Evolutionary conservation across 2,888 invertebrate species (phyloP).

Genomic region (Epinotia nisella): DNA sequence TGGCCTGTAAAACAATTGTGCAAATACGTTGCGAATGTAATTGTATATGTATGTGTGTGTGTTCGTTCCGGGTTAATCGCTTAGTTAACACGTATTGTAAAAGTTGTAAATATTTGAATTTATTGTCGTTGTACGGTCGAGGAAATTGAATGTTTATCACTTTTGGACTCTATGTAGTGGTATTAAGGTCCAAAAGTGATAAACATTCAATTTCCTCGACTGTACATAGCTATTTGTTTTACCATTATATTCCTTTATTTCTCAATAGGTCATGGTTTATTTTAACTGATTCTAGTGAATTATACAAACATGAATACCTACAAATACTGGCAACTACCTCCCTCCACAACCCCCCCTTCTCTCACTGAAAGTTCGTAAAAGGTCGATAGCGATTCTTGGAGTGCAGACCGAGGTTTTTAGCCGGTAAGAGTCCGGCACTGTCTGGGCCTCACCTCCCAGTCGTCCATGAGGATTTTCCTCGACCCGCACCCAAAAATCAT

Average conservation of each 20-base stretch:
- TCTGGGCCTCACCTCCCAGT: too few relatives aligned
- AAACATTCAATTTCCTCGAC: too few relatives aligned
- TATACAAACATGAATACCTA: background rate
- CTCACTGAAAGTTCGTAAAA: too few relatives aligned
- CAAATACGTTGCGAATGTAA: constrained; percentile 3
- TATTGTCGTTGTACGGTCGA: background rate
- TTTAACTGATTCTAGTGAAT: background rate
- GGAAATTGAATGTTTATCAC: too few relatives aligned
- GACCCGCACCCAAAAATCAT: too few relatives aligned
- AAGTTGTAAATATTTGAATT: constrained; percentile 19
- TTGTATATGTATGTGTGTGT: background rate
- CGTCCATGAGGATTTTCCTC: too few relatives aligned
- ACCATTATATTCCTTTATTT: background rate
- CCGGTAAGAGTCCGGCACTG: too few relatives aligned
- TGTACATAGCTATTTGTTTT: background rate
- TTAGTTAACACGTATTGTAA: constrained; percentile 7
- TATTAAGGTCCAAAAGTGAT: too few relatives aligned
- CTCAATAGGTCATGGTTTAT: constrained; percentile 25
- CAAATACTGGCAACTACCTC: background rate
- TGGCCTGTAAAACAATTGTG: constrained; percentile 10
- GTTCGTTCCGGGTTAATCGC: constrained; percentile 23
- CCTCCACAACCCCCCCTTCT: too few relatives aligned
- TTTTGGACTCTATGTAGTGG: too few relatives aligned
- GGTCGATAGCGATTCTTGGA: too few relatives aligned
- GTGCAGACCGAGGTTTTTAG: too few relatives aligned